Conservation (phyloP, 2,888 invertebrate species). For the Cerastis rubricosa region DNA sequence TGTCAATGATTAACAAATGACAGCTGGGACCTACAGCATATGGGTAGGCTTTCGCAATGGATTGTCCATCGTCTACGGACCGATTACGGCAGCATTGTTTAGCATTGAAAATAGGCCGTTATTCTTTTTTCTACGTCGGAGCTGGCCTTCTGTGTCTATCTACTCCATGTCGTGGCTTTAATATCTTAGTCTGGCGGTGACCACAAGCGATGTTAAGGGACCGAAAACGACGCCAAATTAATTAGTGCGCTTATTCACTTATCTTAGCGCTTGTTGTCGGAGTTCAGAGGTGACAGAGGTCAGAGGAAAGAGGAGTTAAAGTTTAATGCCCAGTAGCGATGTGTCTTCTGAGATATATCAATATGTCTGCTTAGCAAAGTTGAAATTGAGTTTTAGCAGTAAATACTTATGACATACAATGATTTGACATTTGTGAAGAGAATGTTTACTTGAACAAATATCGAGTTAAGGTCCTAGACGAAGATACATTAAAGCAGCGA, state of each 20-base stretch:
- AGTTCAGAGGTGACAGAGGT: not conserved
- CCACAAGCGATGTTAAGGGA: slow-evolving; percentile 53
- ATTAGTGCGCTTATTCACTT: slow-evolving; percentile 56
- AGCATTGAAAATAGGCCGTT: not conserved
- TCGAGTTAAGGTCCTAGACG: no score
- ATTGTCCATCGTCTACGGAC: not conserved
- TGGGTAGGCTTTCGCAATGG: not conserved
- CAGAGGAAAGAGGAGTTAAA: not conserved
- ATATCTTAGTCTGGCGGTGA: slow-evolving; percentile 51
- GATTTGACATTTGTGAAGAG: no score
- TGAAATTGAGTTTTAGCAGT: not conserved
- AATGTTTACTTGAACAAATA: no score
- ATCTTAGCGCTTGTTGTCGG: slow-evolving; percentile 31
- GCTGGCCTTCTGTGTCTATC: not conserved
- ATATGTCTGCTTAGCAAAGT: not conserved
- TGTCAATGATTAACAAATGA: not conserved
- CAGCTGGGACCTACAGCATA: not conserved
- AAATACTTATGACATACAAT: no score
- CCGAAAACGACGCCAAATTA: slow-evolving; percentile 51
- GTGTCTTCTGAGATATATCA: not conserved
- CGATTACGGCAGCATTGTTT: not conserved
- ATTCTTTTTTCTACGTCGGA: accelerated
- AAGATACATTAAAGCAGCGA: no score
- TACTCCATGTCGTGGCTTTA: slow-evolving; percentile 31
- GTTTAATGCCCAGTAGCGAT: not conserved